These are phyloP conservation scores for Tachysurus fulvidraco DNA, from an alignment of 2,113 vertebrate species.

Conservation along the genomic window DNA sequence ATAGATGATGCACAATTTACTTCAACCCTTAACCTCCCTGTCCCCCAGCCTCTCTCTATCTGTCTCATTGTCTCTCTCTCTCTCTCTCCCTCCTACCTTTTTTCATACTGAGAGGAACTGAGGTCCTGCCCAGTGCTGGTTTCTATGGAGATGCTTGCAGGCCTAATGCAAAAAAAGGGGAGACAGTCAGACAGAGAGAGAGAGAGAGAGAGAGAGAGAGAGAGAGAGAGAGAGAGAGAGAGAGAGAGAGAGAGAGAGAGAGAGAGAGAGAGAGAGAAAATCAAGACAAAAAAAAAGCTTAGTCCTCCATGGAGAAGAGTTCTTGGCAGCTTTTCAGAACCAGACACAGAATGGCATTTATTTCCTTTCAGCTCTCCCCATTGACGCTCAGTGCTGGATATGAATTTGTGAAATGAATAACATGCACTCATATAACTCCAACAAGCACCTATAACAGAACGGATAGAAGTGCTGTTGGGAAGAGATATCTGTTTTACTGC, in stretches of 20 bases:
- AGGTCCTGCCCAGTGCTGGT: constrained; percentile 45
- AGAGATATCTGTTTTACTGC: not conserved
- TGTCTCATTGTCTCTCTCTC: constrained; percentile 8
- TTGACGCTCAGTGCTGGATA: constrained; percentile 27
- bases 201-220: not conserved
- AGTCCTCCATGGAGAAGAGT: constrained; percentile 46
- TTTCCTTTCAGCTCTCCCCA: constrained; percentile 39
- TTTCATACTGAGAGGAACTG: constrained; percentile 40
- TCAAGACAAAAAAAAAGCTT: constrained; percentile 16
- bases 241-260: constrained; percentile 13
- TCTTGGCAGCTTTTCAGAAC: constrained; percentile 49
- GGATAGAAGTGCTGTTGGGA: constrained; percentile 37
- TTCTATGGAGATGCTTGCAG: constrained; percentile 56
- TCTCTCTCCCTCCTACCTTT: constrained; percentile 25
- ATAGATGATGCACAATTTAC: constrained; percentile 17
- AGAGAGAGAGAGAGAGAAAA: constrained; percentile 17
- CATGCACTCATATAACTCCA: constrained; percentile 50
- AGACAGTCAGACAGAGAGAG: not conserved
- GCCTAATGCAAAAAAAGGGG: constrained; percentile 32
- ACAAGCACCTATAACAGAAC: constrained; percentile 44
- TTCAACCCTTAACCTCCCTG: not conserved
- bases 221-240: not conserved
- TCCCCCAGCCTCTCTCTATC: not conserved
- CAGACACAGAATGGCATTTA: constrained; percentile 39
- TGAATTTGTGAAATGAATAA: constrained; percentile 53